Evolutionary conservation across 2,888 invertebrate genomes (phyloP).

Genomic region (Branchipolynoe longqiensis): DNA sequence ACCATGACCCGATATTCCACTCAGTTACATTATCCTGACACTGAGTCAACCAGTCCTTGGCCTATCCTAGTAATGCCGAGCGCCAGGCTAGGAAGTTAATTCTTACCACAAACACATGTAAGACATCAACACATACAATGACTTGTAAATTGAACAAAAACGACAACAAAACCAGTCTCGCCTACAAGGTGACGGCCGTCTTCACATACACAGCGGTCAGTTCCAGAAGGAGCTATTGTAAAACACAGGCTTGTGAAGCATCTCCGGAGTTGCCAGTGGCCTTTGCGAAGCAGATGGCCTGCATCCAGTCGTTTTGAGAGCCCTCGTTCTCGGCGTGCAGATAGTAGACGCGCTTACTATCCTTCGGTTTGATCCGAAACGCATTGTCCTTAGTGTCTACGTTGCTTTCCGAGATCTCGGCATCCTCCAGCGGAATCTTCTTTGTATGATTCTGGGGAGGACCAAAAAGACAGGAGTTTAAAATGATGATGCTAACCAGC

Average conservation of each 20-base stretch:
- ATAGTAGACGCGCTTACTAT: slow-evolving; percentile 78
- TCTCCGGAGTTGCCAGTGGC: slow-evolving; percentile 77
- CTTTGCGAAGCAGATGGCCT: slow-evolving; percentile 81
- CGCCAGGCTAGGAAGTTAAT: background rate
- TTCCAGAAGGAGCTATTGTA: slow-evolving; percentile 74
- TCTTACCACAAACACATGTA: background rate
- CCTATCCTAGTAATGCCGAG: no score
- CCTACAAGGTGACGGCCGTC: no score
- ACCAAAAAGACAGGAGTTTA: slow-evolving; percentile 58
- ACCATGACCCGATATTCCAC: no score
- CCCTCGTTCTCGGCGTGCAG: slow-evolving; percentile 79
- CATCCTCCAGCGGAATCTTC: slow-evolving; percentile 77
- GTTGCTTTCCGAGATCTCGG: slow-evolving; percentile 79
- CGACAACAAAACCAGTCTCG: background rate
- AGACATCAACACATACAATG: background rate
- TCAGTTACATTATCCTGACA: no score
- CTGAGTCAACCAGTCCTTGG: no score
- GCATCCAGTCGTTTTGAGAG: slow-evolving; percentile 81
- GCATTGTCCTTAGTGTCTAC: slow-evolving; percentile 79
- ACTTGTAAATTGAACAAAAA: background rate
- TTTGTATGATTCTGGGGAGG: slow-evolving; percentile 77
- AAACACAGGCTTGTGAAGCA: slow-evolving; percentile 77
- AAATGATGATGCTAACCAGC: no score
- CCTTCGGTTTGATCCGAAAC: slow-evolving; percentile 79
- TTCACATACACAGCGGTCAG: no score